phyloP scores from a whole-genome alignment of 2,888 invertebrate genomes.

The Danaus chrysippus region DNA sequence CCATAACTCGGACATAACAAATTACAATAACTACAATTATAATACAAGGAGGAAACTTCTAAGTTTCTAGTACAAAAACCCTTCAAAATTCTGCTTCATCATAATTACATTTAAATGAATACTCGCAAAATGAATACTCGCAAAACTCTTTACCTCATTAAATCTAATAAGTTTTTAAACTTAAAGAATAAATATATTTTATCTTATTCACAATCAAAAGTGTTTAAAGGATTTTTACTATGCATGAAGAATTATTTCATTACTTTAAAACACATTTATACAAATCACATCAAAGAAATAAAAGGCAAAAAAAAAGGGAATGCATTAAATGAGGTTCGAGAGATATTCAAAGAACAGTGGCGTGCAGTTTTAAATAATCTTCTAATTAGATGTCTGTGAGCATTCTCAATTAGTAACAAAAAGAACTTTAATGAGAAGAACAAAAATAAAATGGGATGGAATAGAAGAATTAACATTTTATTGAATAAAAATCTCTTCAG shows the following conservation, averaged over 20 bases:
- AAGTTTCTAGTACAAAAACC: too few species aligned
- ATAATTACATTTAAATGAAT: too few species aligned
- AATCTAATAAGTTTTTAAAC: too few species aligned
- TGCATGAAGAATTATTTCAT: too few species aligned
- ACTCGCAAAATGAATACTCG: too few species aligned
- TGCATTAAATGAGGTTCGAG: not conserved
- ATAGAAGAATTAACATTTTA: too few species aligned
- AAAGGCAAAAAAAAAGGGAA: not conserved
- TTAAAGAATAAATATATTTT: too few species aligned
- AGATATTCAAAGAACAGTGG: not conserved
- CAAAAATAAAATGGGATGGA: not conserved
- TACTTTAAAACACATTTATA: not conserved
- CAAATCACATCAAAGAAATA: not conserved
- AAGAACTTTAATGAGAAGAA: not conserved
- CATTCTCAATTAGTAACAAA: not conserved
- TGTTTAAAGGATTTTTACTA: too few species aligned
- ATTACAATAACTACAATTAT: constrained; percentile 16
- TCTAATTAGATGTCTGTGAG: not conserved
- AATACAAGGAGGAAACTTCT: not conserved
- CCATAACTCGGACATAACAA: constrained; percentile 16
- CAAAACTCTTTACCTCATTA: too few species aligned
- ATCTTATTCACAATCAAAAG: too few species aligned
- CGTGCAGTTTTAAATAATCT: not conserved
- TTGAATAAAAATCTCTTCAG: too few species aligned
- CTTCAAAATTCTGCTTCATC: too few species aligned